Evolutionary conservation across 2,888 invertebrate genomes (phyloP), one percentile per base, ranked within the genome.

Genomic region (Andrena fulva): DNA sequence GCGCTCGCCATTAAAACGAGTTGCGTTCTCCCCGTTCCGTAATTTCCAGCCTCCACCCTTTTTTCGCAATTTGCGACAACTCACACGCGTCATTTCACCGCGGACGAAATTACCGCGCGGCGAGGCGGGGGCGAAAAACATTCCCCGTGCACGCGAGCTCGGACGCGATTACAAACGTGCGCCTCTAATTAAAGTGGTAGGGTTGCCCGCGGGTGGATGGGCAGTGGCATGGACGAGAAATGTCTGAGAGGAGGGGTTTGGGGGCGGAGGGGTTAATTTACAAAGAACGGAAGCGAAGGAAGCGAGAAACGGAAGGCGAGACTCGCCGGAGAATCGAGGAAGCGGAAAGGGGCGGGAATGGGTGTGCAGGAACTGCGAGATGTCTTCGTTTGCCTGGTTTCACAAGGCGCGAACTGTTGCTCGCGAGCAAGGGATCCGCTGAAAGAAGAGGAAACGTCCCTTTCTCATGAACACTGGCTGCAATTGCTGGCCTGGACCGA

Each of bases 321-420:
- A 12, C 27, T 50, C 33, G 50, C 8, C 20, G 60, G 52, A 16
- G 31, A 24, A 48, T 63, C 70, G 71, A 70, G 73, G 71, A 70
- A 81, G 33, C 85, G 75, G 77, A 77, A 77, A 52, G 50, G 20
- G 60, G 62, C 70, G 54, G 63, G 67, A 60, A 54, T 74, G 69
- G 63, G 59, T 68, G 72, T 27, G 52, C 67, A n/a, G 71, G 64
- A 72, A 71, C 52, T 67, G 42, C 31, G 68, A 72, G 64, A 74
- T 77, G 71, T 85, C 77, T 82, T 85, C 86, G 75, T 84, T 84
- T 70, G 80, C 59, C 78, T 78, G 68, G 74, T 80, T 64, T 16
- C 42, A 1, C 12, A 24, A 27, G 27, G 42, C 31, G 20, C 52
- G 69, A 68, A 70, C 75, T 70, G 77, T 70, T 82, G 70, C 77